A percentile compares a stretch with the other conserved stretches of the same genome.
Evolutionary conservation across 2,113 vertebrate genomes (phyloP).

Genomic region (Spea multiplicata): DNA sequence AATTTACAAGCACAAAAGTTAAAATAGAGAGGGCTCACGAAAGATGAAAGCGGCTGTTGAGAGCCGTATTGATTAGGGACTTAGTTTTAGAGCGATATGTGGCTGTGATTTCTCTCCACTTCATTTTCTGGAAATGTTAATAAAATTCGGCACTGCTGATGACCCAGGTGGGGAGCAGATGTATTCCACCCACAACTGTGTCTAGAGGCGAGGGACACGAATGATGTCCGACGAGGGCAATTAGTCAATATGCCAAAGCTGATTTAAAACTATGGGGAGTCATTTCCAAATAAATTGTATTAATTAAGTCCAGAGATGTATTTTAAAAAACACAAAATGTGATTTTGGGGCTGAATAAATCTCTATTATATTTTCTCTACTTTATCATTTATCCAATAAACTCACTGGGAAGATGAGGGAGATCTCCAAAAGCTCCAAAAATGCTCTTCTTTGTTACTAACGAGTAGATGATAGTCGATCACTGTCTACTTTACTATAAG

Average conservation of each 20-base stretch:
- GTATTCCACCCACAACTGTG: constrained; percentile 10
- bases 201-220: background rate
- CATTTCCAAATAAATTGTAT: constrained; percentile 17
- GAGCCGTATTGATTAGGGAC: background rate
- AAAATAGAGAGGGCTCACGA: background rate
- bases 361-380: background rate
- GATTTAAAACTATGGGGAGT: constrained; percentile 5
- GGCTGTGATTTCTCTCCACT: background rate
- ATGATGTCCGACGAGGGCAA: constrained; percentile 6
- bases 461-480: too few relatives aligned
- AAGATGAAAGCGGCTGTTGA: background rate
- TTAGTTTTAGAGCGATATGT: background rate
- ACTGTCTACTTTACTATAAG: too few relatives aligned
- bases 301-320: constrained; percentile 24
- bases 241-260: constrained; percentile 33
- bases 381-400: background rate
- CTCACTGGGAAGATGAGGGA: background rate
- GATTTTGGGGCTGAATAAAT: background rate
- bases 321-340: background rate
- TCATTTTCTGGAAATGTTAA: constrained; percentile 5
- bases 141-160: background rate
- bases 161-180: constrained; percentile 34
- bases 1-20: background rate
- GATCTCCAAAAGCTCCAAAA: too few relatives aligned
- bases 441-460: too few relatives aligned